Conservation (phyloP, 1,140 invertebrate species). For the Megalonaias nervosa region DNA sequence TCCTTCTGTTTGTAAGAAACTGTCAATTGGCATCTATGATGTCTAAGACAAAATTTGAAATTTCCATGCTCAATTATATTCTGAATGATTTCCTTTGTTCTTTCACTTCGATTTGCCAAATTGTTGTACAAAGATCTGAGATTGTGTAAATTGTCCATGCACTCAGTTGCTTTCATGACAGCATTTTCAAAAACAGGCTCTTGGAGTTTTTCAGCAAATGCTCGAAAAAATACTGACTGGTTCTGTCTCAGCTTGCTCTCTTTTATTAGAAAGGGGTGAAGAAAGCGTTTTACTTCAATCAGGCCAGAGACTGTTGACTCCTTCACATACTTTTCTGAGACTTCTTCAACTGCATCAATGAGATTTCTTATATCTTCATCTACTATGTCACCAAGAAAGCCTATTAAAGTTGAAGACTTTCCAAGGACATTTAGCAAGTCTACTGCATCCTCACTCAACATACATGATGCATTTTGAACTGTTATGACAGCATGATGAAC, state of each 20-base stretch:
- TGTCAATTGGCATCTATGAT: conserved; percentile 1
- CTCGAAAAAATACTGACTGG: conserved; percentile 1
- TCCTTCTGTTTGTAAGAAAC: conserved; percentile 23
- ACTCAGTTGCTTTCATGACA: conserved; percentile 29
- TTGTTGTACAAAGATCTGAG: conserved; percentile 35
- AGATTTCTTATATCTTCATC: conserved; percentile 35
- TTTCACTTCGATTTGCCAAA: conserved; percentile 37
- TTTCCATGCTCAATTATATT: conserved; percentile 7
- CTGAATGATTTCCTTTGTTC: conserved; percentile 37
- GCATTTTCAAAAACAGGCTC: conserved; percentile 8
- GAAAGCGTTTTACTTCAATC: conserved; percentile 33
- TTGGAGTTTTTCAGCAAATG: conserved; percentile 26
- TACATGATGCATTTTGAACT: neutral
- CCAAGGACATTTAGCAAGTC: conserved; percentile 26
- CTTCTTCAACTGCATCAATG: conserved; percentile 47
- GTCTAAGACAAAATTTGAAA: conserved; percentile 1
- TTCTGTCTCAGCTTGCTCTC: neutral
- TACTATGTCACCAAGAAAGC: conserved; percentile 20
- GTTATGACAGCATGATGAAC: neutral
- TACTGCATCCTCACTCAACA: conserved; percentile 1
- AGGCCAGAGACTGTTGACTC: conserved; percentile 38
- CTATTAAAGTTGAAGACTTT: conserved; percentile 22
- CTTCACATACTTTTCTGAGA: conserved; percentile 35
- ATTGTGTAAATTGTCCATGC: conserved; percentile 27
- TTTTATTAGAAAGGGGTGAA: conserved; percentile 11